These are phyloP conservation scores for Hedychridium roseum DNA, from an alignment of 2,888 invertebrate genomes.

Conservation along the genomic window DNA sequence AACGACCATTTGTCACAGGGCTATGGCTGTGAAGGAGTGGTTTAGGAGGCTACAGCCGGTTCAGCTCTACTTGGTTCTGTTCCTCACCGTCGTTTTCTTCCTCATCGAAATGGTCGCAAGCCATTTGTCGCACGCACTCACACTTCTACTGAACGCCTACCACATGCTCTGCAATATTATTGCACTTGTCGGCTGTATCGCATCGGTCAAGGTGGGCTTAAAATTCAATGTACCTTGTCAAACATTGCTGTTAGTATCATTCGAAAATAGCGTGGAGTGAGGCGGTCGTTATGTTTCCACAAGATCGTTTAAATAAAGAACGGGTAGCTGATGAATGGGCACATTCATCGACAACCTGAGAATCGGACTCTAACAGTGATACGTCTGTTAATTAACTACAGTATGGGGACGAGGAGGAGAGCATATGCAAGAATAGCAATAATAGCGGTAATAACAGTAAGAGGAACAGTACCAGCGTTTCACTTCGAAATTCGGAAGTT, in stretches of 20 bases:
- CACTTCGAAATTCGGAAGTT: conserved; percentile 40
- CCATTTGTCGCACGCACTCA: conserved; percentile 90
- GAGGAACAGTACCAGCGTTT: conserved; percentile 32
- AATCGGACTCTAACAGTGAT: no score
- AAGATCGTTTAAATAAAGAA: no score
- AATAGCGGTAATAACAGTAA: no score
- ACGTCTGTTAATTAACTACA: no score
- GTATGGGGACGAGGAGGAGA: no score
- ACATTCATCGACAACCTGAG: no score
- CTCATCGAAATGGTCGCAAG: conserved; percentile 84
- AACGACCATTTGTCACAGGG: conserved; percentile 25
- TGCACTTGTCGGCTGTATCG: conserved; percentile 81
- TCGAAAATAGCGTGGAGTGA: no score
- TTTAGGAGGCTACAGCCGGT: conserved; percentile 78
- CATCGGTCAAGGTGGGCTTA: conserved; percentile 75
- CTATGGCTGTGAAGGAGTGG: conserved; percentile 83
- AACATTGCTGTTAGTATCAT: no score
- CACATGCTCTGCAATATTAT: conserved; percentile 94
- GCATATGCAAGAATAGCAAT: no score
- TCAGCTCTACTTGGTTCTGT: conserved; percentile 76
- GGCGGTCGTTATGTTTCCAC: no score
- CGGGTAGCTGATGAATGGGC: no score
- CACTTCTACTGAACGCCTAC: conserved; percentile 90
- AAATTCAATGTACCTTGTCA: no score
- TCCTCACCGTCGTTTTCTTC: conserved; percentile 79